A percentile compares a stretch with the other conserved stretches of the same genome.
These are phyloP conservation scores for Cryptoblepharus egeriae DNA, from an alignment of 2,797 vertebrate genomes.

Conservation along the genomic window DNA sequence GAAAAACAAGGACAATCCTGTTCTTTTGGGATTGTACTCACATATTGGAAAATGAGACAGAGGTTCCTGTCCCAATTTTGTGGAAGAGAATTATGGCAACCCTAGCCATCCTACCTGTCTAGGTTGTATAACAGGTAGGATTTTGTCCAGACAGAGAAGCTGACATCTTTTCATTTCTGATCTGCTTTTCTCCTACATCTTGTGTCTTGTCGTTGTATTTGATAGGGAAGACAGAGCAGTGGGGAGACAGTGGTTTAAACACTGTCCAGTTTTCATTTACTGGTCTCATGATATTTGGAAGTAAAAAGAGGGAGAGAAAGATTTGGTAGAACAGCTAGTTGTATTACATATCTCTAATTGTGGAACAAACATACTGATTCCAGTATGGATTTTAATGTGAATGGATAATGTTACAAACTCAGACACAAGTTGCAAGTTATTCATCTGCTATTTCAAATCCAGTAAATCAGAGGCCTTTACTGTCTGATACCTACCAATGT, in stretches of 20 bases:
- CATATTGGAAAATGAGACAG: too few relatives aligned
- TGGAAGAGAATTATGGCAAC: too few relatives aligned
- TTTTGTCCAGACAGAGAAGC: neutral
- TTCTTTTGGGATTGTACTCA: too few relatives aligned
- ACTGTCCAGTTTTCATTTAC: neutral
- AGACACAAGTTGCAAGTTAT: neutral
- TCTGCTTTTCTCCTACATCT: neutral
- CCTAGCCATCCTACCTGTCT: too few relatives aligned
- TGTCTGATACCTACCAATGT: neutral
- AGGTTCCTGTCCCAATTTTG: too few relatives aligned
- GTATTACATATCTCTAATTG: neutral
- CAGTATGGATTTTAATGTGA: neutral
- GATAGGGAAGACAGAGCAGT: neutral
- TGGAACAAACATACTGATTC: neutral
- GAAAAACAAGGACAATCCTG: too few relatives aligned
- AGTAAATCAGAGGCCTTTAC: neutral
- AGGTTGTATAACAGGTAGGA: neutral
- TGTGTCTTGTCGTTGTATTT: neutral
- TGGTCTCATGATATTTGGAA: neutral
- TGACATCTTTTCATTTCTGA: neutral
- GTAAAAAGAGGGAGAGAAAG: slow-evolving; percentile 2
- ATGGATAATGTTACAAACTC: neutral
- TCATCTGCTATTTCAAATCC: neutral
- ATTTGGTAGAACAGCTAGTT: neutral
- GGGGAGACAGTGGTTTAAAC: neutral